Evolutionary conservation across 1,140 invertebrate genomes (phyloP), one percentile per base, ranked within the genome.

Genomic region (Drosophila nigrodunni): DNA sequence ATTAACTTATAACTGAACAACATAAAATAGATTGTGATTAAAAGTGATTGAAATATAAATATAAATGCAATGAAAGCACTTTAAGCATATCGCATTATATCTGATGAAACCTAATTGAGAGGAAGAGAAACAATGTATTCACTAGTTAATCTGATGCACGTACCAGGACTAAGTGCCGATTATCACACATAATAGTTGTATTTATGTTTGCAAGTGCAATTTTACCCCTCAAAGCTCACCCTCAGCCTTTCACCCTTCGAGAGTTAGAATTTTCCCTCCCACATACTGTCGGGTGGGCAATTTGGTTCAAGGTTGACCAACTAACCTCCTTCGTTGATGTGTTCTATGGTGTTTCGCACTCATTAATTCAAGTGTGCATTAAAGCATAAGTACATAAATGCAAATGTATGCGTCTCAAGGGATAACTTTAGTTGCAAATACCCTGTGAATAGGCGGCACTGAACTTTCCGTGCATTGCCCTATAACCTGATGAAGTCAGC

Each of bases 381-480:
- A 8, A 47, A 47, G 11, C 13, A 7, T 9, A 18, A 30, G 6
- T 37, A 15, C 15, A 15, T 9, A 18, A 30, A 30, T 37, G 35
- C 15, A 15, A 57, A 13, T 21, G 9, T 6, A 43, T 13, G 13
- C 4, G 25, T 15, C 57, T 44, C 39, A 15, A 15, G 39, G n/a
- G 57, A 46, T 7, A 44, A 46, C 39, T 13, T 43, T 13, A 30
- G 18, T 18, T 25, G 21, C 9, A 35, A 46, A 13, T 15, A 59
- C 7, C n/a, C 11, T 30, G 15, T 11, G 11, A 35, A 13, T 18
- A 30, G 25, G 44, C 30, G 37, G 18, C 57, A 18, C 41, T 49
- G 18, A 41, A 52, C 35, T 64, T 18, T 10, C 21, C 30, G 62
- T 37, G 21, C 62, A 65, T 35, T 65, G 62, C 49, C 43, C 62